A percentile compares a stretch with the other conserved stretches of the same genome.
Evolutionary conservation across 2,888 invertebrate species (phyloP).

Genomic region (Empis stercorea): DNA sequence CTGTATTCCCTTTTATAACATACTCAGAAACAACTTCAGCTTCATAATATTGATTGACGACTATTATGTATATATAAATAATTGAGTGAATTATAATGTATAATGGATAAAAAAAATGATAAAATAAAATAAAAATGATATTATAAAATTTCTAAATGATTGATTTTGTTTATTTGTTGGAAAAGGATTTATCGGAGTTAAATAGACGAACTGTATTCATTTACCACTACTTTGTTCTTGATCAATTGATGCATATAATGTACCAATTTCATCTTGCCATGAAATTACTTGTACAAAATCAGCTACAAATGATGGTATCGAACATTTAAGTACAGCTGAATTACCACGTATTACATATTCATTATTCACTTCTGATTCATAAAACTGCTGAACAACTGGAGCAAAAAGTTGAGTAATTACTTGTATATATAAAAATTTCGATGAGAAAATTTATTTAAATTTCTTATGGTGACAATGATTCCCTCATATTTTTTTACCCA

Average conservation of each 20-base stretch:
- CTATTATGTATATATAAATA: no score
- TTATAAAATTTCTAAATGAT: no score
- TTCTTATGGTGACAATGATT: slow-evolving; percentile 6
- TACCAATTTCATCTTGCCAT: slow-evolving; percentile 50
- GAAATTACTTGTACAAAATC: slow-evolving; percentile 58
- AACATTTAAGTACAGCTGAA: slow-evolving; percentile 58
- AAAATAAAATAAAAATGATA: slow-evolving; percentile 1
- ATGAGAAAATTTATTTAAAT: no score
- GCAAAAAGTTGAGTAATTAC: slow-evolving; percentile 2
- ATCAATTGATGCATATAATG: slow-evolving; percentile 30
- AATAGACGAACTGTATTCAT: no score
- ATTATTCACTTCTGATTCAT: slow-evolving; percentile 58
- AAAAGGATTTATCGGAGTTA: not conserved
- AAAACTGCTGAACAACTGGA: slow-evolving; percentile 56
- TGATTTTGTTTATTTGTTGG: no score
- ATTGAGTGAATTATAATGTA: not conserved
- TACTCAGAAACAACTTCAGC: slow-evolving; percentile 82
- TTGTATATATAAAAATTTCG: not conserved
- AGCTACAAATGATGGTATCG: slow-evolving; percentile 60
- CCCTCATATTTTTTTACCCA: slow-evolving; percentile 7
- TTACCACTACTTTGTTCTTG: slow-evolving; percentile 19
- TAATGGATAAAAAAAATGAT: slow-evolving; percentile 6
- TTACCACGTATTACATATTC: slow-evolving; percentile 64
- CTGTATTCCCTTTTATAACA: slow-evolving; percentile 77
- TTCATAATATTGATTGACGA: slow-evolving; percentile 80